Evolutionary conservation across 2,888 invertebrate species (phyloP), one percentile per base, ranked within the genome.

Genomic region (Oxycera nigricornis): DNA sequence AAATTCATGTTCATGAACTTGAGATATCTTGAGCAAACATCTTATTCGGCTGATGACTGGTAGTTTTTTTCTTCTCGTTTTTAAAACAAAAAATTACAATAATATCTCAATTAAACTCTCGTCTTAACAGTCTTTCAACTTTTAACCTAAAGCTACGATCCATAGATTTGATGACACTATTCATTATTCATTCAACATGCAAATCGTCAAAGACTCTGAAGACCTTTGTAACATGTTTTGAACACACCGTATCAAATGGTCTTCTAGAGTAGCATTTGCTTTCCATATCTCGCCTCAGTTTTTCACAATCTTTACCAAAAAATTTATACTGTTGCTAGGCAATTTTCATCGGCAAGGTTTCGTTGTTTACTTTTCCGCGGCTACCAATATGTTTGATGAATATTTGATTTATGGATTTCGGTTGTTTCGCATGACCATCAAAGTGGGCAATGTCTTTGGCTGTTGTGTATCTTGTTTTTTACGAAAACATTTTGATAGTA

Each of bases 311-410:
- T n/a, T n/a, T n/a, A n/a, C n/a, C n/a, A n/a, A 46, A 46, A 46
- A 46, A n/a, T 7, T 46, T 14, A 17, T 35, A 11, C 59, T 59
- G 59, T 59, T 59, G 59, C 59, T 30, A 59, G 22, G 28, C 59
- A 17, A n/a, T 24, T 59, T 30, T 59, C 20, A 17, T 9, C 39
- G 11, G 14, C 65, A 65, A 65, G 65, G 65, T 35, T 65, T 39
- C 20, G 6, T 35, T 35, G 7, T 41, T 26, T 61, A 17, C 39
- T 9, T 41, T 22, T 65, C 35, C 65, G 39, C 26, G 26, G n/a
- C 4, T 59, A 30, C 59, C n/a, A 28, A 20, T 20, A 55, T 24
- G 9, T 55, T n/a, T 20, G 24, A 3, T 55, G 11, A 24, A 55
- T 14, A 24, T 55, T 55, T 11, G 24, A 2, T 22, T 7, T 20